Evolutionary conservation across 1,140 invertebrate species (phyloP).

Genomic region (Anastrepha ludens): DNA sequence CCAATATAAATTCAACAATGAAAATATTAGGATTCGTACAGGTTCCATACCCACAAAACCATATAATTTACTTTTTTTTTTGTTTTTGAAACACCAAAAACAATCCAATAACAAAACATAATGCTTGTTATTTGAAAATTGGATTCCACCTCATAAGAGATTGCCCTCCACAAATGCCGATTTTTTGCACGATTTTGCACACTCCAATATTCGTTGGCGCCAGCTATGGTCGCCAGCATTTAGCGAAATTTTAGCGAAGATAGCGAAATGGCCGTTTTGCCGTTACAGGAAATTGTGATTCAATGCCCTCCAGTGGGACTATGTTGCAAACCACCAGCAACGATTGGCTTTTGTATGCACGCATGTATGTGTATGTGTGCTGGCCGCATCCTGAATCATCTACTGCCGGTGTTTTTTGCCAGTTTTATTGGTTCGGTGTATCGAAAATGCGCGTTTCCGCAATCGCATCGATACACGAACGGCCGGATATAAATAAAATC

Average conservation of each 20-base stretch:
- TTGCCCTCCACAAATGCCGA: neutral
- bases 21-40: too few relatives aligned
- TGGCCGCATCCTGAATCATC: neutral
- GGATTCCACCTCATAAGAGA: conserved; percentile 44
- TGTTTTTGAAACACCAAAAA: neutral
- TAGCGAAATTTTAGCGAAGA: conserved; percentile 40
- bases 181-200: neutral
- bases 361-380: neutral
- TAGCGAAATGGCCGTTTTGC: conserved; percentile 6
- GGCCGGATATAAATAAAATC: neutral
- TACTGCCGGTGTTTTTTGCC: neutral
- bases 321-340: conserved; percentile 32
- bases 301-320: conserved; percentile 47
- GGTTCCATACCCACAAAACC: neutral
- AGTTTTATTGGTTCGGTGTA: conserved; percentile 18
- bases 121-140: conserved; percentile 44
- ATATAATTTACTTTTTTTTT: neutral
- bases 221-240: neutral
- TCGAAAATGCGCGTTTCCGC: conserved; percentile 31
- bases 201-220: conserved; percentile 13
- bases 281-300: conserved; percentile 54
- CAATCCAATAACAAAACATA: conserved; percentile 50
- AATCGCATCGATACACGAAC: neutral
- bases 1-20: too few relatives aligned
- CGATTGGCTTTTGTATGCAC: neutral